Conservation (phyloP, 1,140 invertebrate genomes). For the Glossosoma conforme region DNA sequence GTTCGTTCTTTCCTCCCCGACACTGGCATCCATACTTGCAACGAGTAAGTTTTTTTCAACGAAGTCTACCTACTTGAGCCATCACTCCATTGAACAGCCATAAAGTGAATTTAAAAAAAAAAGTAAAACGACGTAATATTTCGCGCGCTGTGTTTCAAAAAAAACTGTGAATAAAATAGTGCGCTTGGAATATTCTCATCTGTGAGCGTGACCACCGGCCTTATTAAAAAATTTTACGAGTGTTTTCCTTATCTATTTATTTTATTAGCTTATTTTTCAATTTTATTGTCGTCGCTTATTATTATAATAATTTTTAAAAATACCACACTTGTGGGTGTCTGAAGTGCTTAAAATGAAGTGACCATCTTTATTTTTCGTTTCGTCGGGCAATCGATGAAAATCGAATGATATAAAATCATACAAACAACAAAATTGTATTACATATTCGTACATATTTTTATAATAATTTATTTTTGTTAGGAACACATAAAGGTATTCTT, state of each 20-base stretch:
- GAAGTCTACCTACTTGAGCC: too few relatives aligned
- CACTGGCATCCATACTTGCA: slow-evolving; percentile 43
- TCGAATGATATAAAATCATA: too few relatives aligned
- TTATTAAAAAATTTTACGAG: too few relatives aligned
- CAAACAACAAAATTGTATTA: too few relatives aligned
- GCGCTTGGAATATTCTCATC: too few relatives aligned
- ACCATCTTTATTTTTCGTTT: background rate
- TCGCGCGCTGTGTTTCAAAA: background rate
- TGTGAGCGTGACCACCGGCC: too few relatives aligned
- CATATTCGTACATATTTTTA: too few relatives aligned
- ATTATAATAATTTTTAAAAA: slow-evolving; percentile 43
- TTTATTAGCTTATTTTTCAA: background rate
- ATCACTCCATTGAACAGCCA: too few relatives aligned
- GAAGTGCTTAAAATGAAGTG: slow-evolving; percentile 44
- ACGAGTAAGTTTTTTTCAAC: slow-evolving; percentile 44
- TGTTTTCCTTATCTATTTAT: too few relatives aligned
- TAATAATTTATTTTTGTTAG: too few relatives aligned
- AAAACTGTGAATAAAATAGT: too few relatives aligned
- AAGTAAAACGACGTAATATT: slow-evolving; percentile 18
- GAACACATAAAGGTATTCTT: too few relatives aligned
- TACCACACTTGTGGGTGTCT: slow-evolving; percentile 50
- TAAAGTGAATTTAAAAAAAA: slow-evolving; percentile 33
- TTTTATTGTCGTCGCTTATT: slow-evolving; percentile 34
- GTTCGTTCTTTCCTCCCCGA: slow-evolving; percentile 49
- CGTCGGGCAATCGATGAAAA: background rate